Evolutionary conservation across 2,113 vertebrate genomes (phyloP), one percentile per base, ranked within the genome.

Genomic region (Cervus canadensis): DNA sequence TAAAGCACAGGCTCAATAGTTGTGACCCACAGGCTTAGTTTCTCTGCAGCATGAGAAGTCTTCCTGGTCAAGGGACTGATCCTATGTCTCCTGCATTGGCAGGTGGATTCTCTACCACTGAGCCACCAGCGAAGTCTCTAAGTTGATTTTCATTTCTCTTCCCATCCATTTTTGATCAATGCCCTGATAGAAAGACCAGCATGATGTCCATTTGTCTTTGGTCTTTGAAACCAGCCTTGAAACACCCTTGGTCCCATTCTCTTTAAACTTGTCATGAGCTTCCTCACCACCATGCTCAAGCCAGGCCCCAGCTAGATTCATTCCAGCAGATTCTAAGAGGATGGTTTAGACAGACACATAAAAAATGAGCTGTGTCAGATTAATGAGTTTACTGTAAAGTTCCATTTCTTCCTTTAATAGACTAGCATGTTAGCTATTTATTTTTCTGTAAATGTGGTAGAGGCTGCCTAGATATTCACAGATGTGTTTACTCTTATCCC

Each of bases 211-310:
- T 40, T 56, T 71, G 62, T 25, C 50, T 83, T 17, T 19, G 11
- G 40, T 86, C 25, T 28, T 79, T 64, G 54, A 93, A 71, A 89
- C 9, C 36, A 71, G 8, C 16, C 7, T 21, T n/a, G 6, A 50
- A 60, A 33, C 1, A 21, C 11, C 13, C 12, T 64, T 11, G 0
- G 16, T 43, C 21, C 25, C 12, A 10, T 7, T 50, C 5, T 57
- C 26, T 48, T 17, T 15, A 16, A 30, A 33, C 16, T 74, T 87
- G 13, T 19, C 16, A 4, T 28, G 19, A 59, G n/a, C 33, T 93
- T 78, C 4, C 36, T 2, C 40, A 57, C 17, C 0, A 40, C 2
- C 25, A 1, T 6, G 2, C 50, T 48, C 25, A 28, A 25, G 7
- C 8, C 2, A 26, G 79, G 40, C 7, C 9, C 43, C 36, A 25